Base-by-base conservation (phyloP, 2,888 invertebrate genomes). In the Dryococelus australis region DNA sequence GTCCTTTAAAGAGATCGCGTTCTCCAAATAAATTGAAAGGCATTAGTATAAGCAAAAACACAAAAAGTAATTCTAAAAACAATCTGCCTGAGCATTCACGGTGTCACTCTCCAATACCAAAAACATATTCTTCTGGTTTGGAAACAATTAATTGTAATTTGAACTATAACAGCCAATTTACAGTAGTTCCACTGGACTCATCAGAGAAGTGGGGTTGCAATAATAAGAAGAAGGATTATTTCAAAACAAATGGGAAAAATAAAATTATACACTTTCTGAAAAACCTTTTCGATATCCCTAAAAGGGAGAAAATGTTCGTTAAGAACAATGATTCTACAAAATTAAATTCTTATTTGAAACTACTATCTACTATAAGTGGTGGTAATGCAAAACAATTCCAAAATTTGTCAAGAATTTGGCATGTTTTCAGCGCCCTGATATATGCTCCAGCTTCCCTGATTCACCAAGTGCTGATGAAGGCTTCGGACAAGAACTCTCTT, bases 401-500 rank as follows among this genome's bases (percentile, higher is more conserved):
- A n/a, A 51, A 10, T 65, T 1, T 53, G 8, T 43, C 13, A 2
- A 78, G 24, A 4, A 53, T 85, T n/a, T 43, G 24, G 35, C 84
- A 87, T n/a, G 53, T 43, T 43, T 13, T 53, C 16, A 26, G 85
- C n/a, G 87, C 87, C 4, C 27, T 88, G 26, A 65, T 87, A 10
- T 87, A 88, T 43, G 87, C 87, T 78, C 88, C 87, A 20, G 87
- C 87, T 35, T 91, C 90, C 79, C 88, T 92, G 65, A 43, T 91
- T 35, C 89, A 90, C 51, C 92, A 92, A 89, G 89, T 90, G 86
- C 26, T 89, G 65, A 85, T 87, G 86, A 86, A 81, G 24, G 83
- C 85, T 20, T 79, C 88, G 20, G 89, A 88, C 86, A 47, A 16
- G n/a, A 92, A 93, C 89, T 89, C 91, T 43, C 90, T 94, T 13